These are phyloP conservation scores for Odontophorus gujanensis DNA, from an alignment of 2,113 vertebrate genomes.

Conservation along the genomic window DNA sequence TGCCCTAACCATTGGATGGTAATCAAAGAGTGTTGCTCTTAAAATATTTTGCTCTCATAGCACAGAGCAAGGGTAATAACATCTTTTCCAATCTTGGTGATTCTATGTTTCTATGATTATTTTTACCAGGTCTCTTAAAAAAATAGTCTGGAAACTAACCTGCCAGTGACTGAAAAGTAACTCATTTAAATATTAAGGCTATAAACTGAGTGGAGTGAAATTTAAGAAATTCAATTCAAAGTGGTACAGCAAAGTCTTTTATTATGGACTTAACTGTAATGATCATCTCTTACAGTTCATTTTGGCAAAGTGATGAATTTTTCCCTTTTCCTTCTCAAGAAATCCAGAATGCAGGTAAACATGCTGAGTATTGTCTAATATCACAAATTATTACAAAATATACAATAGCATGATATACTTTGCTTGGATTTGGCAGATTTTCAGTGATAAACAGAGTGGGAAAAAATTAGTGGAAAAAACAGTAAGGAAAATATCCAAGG, in stretches of 20 bases:
- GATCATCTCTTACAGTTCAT: background rate
- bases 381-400: background rate
- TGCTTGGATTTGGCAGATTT: background rate
- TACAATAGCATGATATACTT: accelerated
- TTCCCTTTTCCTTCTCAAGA: background rate
- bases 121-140: background rate
- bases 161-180: background rate
- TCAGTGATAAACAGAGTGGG: background rate
- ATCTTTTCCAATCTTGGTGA: background rate
- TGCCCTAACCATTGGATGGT: no score
- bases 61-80: background rate
- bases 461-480: background rate
- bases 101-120: background rate
- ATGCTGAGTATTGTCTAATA: background rate
- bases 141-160: background rate
- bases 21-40: background rate
- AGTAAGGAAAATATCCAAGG: background rate
- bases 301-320: background rate
- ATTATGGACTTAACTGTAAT: background rate
- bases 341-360: background rate
- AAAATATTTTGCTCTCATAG: background rate
- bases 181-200: background rate
- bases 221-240: background rate
- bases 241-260: background rate
- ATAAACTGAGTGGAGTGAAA: background rate